Percentiles rank a stretch among this genome's conserved stretches.
phyloP scores from a whole-genome alignment of 2,113 vertebrate genomes.

The Elephas maximus region DNA sequence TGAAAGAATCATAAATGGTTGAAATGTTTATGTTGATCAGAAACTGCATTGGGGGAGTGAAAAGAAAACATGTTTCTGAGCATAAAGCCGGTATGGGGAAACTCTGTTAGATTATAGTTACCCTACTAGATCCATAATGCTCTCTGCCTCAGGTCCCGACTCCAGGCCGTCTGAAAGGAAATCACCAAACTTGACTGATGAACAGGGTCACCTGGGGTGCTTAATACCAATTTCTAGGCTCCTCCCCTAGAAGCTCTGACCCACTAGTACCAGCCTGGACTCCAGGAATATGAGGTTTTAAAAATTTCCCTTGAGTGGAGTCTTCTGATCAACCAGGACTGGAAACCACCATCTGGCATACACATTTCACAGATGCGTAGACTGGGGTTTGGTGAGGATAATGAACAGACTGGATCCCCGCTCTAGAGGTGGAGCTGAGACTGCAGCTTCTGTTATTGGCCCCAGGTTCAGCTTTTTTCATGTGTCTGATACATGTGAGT shows the following conservation, averaged over 20 bases:
- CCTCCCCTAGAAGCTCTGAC: constrained; percentile 20
- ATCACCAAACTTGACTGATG: not conserved
- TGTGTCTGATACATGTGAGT: not conserved
- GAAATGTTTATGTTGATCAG: constrained; percentile 62
- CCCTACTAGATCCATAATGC: not conserved
- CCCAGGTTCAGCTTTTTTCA: not conserved
- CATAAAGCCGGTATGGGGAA: not conserved
- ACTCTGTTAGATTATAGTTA: not conserved
- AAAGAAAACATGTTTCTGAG: constrained; percentile 54
- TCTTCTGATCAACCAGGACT: not conserved
- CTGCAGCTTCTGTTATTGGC: not conserved
- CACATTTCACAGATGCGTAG: not conserved
- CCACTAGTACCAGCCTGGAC: not conserved
- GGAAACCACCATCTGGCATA: not conserved
- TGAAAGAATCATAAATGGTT: constrained; percentile 66
- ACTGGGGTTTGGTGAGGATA: not conserved
- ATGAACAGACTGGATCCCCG: not conserved
- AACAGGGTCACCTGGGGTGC: not conserved
- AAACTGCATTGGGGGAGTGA: constrained; percentile 52
- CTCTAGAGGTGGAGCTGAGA: not conserved
- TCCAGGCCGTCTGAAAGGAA: not conserved
- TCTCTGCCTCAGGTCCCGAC: not conserved
- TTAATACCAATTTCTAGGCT: not conserved
- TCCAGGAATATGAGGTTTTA: not conserved
- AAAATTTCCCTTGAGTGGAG: not conserved